phyloP scores from a whole-genome alignment of 2,797 vertebrate species.

The Neoniphon sammara region DNA sequence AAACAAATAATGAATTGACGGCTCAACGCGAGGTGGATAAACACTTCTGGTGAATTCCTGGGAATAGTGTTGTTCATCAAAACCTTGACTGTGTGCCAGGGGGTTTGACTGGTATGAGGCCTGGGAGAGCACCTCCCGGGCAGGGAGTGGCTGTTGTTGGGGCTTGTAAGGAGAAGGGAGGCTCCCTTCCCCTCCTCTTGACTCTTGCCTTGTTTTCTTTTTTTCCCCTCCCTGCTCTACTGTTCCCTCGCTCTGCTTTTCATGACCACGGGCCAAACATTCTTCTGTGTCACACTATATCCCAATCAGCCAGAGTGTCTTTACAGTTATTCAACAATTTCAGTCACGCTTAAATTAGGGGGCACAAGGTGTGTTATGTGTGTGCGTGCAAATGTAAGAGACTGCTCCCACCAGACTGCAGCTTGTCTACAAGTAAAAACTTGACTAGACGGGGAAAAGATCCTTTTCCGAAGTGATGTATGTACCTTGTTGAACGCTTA shows the following conservation, averaged over 20 bases:
- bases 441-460: slow-evolving; percentile 40
- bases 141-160: slow-evolving; percentile 71
- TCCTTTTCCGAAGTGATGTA: slow-evolving; percentile 14
- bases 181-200: slow-evolving; percentile 47
- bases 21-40: background rate
- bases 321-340: slow-evolving; percentile 29
- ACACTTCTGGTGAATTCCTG: slow-evolving; percentile 31
- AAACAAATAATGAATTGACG: slow-evolving; percentile 5
- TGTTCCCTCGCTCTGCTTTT: slow-evolving; percentile 29
- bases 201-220: slow-evolving; percentile 55
- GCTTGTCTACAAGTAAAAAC: slow-evolving; percentile 51
- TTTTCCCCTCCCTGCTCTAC: slow-evolving; percentile 24
- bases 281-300: slow-evolving; percentile 61
- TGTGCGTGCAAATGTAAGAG: background rate
- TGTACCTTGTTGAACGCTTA: slow-evolving; percentile 7
- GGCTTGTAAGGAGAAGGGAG: slow-evolving; percentile 69
- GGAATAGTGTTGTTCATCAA: slow-evolving; percentile 22
- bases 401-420: background rate
- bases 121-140: slow-evolving; percentile 20
- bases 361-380: slow-evolving; percentile 17
- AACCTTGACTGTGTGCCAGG: background rate
- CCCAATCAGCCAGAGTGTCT: slow-evolving; percentile 35
- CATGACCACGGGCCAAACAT: slow-evolving; percentile 72
- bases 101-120: slow-evolving; percentile 47
- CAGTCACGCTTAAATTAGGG: slow-evolving; percentile 33